Evolutionary conservation across 2,888 invertebrate species (phyloP), one percentile per base, ranked within the genome.

Genomic region (Celastrina argiolus): DNA sequence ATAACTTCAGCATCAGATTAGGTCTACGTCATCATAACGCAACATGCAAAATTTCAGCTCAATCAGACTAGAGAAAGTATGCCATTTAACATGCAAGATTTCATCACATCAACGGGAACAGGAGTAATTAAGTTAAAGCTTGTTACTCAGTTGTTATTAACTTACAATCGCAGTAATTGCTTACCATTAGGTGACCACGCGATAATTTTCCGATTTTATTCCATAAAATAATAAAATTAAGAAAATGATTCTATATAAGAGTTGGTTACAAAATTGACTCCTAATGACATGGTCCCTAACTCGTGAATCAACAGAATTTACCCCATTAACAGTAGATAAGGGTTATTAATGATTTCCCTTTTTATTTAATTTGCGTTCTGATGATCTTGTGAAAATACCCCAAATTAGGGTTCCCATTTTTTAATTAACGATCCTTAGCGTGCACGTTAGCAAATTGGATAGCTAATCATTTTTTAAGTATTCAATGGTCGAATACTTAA

Each of bases 321-420:
- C 51, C 51, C 51, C 51, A 51, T 51, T 51, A 14, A 51, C 51
- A 51, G 12, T 22, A 51, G 51, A 51, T 51, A 51, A 51, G 51
- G 51, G 51, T 51, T 51, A 51, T 51, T 51, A 51, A 51, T 51
- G 51, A 51, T 51, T 51, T 22, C 51, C 51, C 51, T 51, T 51
- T 51, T 51, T 51, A 51, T 51, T 51, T 26, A 51, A 51, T 51
- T 51, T 26, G 51, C 22, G 22, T 51, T 51, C 26, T 51, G 51
- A 51, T 51, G 51, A 51, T 51, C 51, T 26, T 5, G 51, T 51
- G 22, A 26, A 51, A 22, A 22, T 51, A 45, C 10, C 4, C 10
- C 12, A 22, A 51, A 51, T 14, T 10, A 26, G 51, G 10, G 2
- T 18, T 8, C 8, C 1, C 10, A 18, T 45, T 45, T 45, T 2